Percentiles rank a stretch among this genome's conserved stretches.
These are phyloP conservation scores for Premnoplex brunnescens DNA, from an alignment of 2,797 vertebrate genomes.

Conservation along the genomic window DNA sequence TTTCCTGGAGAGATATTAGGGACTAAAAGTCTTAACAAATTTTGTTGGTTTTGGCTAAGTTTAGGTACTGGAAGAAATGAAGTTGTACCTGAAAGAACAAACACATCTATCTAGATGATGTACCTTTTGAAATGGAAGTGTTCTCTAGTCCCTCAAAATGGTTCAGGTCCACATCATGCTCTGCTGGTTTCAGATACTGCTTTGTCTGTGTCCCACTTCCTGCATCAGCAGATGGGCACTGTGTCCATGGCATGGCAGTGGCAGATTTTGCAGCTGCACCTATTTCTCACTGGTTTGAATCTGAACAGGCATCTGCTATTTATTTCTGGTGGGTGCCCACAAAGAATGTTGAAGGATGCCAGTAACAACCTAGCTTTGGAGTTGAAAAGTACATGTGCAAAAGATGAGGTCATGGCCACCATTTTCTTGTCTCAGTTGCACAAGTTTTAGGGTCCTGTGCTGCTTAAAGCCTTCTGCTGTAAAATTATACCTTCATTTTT, in stretches of 20 bases:
- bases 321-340: not conserved
- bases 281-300: not conserved
- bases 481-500: not conserved
- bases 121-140: not conserved
- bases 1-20: not conserved
- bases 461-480: not conserved
- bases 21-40: not conserved
- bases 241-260: not conserved
- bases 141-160: not conserved
- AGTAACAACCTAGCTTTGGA: not conserved
- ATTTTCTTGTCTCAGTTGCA: not conserved
- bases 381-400: not conserved
- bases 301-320: not conserved
- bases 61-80: not conserved
- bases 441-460: not conserved
- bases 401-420: not conserved
- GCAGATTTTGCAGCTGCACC: not conserved
- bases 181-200: not conserved
- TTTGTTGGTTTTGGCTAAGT: not conserved
- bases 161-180: not conserved
- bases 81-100: not conserved
- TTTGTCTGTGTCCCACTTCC: not conserved
- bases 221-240: not conserved
- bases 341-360: not conserved
- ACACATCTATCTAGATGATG: not conserved